Percentiles rank a stretch among this genome's conserved stretches.
These are phyloP conservation scores for Clarias platycephalus DNA, from an alignment of 2,797 vertebrate genomes.

Conservation along the genomic window DNA sequence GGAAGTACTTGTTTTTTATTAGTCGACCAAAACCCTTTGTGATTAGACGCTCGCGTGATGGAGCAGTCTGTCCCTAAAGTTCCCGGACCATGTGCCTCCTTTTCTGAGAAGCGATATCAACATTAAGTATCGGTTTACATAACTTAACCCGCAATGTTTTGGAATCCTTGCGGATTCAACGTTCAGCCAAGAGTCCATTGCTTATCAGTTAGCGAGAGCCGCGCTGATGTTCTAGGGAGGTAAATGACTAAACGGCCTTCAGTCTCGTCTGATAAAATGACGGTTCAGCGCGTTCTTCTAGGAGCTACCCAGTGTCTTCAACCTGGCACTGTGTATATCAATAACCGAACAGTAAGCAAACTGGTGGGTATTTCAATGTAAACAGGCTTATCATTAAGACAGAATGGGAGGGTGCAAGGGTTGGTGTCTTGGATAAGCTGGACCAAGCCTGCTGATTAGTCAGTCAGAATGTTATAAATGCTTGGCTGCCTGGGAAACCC, in stretches of 20 bases:
- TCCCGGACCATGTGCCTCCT: not conserved
- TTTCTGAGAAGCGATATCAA: constrained; percentile 42
- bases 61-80: constrained; percentile 19
- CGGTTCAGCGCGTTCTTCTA: constrained; percentile 10
- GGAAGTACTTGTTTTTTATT: constrained; percentile 12
- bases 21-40: not conserved
- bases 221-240: constrained; percentile 10
- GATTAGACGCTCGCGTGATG: not conserved
- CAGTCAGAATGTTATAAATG: constrained; percentile 30
- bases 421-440: constrained; percentile 62
- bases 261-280: constrained; percentile 28
- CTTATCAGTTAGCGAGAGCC: constrained; percentile 27
- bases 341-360: constrained; percentile 13
- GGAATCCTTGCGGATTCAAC: constrained; percentile 24
- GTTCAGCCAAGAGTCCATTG: constrained; percentile 1
- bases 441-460: constrained; percentile 51
- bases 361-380: not conserved
- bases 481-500: not conserved
- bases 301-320: constrained; percentile 41
- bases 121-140: constrained; percentile 30
- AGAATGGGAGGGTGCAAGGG: constrained; percentile 53
- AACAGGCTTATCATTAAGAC: constrained; percentile 59
- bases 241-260: constrained; percentile 52
- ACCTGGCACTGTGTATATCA: constrained; percentile 14
- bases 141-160: constrained; percentile 33